A percentile compares a stretch with the other conserved stretches of the same genome.
Evolutionary conservation across 2,888 invertebrate genomes (phyloP).

Genomic region (Drosophila anomelani): DNA sequence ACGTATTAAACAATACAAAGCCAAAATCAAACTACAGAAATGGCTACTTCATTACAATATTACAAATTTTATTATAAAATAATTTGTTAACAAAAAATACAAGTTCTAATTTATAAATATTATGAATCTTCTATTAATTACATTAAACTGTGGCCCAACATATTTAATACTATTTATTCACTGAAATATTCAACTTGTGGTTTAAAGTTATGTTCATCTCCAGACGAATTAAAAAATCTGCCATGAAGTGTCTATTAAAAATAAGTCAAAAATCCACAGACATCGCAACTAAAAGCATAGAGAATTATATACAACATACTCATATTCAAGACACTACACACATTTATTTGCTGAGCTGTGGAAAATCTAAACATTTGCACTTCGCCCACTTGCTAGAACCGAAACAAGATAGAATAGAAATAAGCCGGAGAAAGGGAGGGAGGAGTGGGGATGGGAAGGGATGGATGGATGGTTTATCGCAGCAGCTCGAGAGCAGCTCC

Average conservation of each 20-base stretch:
- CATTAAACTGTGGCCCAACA: too few relatives aligned
- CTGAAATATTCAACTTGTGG: not conserved
- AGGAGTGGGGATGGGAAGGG: constrained; percentile 19
- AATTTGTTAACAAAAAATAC: too few relatives aligned
- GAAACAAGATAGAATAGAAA: constrained; percentile 38
- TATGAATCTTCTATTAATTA: too few relatives aligned
- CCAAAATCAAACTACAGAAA: not conserved
- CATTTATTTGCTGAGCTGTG: constrained; percentile 29
- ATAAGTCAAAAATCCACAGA: constrained; percentile 30
- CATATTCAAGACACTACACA: constrained; percentile 1
- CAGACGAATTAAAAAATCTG: not conserved
- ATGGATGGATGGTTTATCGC: constrained; percentile 74
- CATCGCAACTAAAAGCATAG: constrained; percentile 15
- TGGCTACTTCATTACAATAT: not conserved
- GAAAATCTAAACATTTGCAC: constrained; percentile 76
- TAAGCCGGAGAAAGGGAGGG: not conserved
- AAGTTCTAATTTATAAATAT: too few relatives aligned
- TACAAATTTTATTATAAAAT: too few relatives aligned
- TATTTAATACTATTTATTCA: not conserved
- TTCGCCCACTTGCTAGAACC: constrained; percentile 64
- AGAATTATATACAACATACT: constrained; percentile 6
- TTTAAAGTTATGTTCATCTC: too few relatives aligned
- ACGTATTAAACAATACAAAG: too few relatives aligned
- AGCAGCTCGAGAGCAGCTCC: constrained; percentile 54
- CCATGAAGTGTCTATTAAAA: constrained; percentile 18